phyloP scores from a whole-genome alignment of 2,888 invertebrate genomes.

The Penaeus monodon region DNA sequence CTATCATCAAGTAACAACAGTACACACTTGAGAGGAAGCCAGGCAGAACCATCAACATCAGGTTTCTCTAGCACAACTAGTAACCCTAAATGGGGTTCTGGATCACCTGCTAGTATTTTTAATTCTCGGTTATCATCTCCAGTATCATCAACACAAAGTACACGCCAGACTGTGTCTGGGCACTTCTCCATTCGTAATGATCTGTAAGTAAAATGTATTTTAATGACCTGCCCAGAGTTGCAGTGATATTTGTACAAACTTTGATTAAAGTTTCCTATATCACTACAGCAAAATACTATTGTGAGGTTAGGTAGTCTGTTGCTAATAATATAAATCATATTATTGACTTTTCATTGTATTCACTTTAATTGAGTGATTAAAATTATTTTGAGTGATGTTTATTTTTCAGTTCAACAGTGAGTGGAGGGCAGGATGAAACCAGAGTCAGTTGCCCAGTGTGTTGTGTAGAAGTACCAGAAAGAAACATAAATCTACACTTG shows the following conservation, averaged over 20 bases:
- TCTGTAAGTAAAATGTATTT: slow-evolving; percentile 1
- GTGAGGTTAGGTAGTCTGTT: no score
- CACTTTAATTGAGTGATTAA: neutral
- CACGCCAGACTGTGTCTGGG: slow-evolving; percentile 13
- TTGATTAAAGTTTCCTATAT: neutral
- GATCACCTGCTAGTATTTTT: neutral
- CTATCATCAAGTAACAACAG: neutral
- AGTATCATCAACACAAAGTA: slow-evolving; percentile 10
- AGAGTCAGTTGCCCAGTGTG: slow-evolving; percentile 73
- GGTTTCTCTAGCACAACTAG: neutral
- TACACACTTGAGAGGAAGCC: neutral
- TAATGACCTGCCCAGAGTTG: neutral
- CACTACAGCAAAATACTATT: no score
- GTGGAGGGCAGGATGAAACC: slow-evolving; percentile 8
- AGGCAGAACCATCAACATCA: neutral
- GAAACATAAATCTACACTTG: slow-evolving; percentile 72
- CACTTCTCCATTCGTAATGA: slow-evolving; percentile 15
- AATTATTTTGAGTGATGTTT: neutral
- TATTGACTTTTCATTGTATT: neutral
- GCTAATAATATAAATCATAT: neutral
- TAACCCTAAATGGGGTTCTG: neutral
- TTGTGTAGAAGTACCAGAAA: slow-evolving; percentile 70
- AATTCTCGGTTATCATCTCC: slow-evolving; percentile 6
- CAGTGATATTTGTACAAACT: neutral
- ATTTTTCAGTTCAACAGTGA: neutral